Conservation (phyloP, 1,140 invertebrate species). For the Aradophagus sp. region DNA sequence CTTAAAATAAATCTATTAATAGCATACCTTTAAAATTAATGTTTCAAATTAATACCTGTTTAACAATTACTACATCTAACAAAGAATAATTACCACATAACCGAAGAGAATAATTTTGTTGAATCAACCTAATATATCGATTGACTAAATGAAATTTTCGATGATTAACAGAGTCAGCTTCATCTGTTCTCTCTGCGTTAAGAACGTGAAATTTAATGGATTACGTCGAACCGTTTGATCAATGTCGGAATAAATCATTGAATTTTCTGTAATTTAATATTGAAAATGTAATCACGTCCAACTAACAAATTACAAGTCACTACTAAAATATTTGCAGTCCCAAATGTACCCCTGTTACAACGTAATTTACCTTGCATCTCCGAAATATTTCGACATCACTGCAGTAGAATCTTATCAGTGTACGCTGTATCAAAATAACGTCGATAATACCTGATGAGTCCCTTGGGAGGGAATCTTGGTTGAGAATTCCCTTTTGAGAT, state of each 20-base stretch:
- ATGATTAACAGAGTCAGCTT: no score
- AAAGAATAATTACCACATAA: no score
- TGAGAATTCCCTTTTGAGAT: constrained; percentile 35
- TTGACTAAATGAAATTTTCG: no score
- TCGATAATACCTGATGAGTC: constrained; percentile 50
- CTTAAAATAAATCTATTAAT: no score
- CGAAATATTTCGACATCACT: constrained; percentile 30
- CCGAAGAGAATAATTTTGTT: no score
- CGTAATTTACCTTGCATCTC: constrained; percentile 37
- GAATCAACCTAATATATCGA: no score
- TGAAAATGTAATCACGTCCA: constrained; percentile 23
- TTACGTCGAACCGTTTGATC: constrained; percentile 20
- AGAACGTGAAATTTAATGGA: constrained; percentile 42
- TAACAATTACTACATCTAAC: no score
- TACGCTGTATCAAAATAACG: constrained; percentile 44
- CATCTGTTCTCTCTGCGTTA: no score
- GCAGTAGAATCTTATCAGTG: constrained; percentile 38
- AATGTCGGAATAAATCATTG: constrained; percentile 43
- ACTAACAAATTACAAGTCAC: constrained; percentile 36
- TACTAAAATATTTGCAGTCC: constrained; percentile 26
- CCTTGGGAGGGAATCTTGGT: constrained; percentile 39
- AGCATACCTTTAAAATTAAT: no score
- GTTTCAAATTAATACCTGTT: no score
- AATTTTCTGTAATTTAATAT: constrained; percentile 34
- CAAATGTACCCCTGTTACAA: constrained; percentile 31